Evolutionary conservation across 1,140 invertebrate genomes (phyloP), one percentile per base, ranked within the genome.

Genomic region (Zaprionus capensis): DNA sequence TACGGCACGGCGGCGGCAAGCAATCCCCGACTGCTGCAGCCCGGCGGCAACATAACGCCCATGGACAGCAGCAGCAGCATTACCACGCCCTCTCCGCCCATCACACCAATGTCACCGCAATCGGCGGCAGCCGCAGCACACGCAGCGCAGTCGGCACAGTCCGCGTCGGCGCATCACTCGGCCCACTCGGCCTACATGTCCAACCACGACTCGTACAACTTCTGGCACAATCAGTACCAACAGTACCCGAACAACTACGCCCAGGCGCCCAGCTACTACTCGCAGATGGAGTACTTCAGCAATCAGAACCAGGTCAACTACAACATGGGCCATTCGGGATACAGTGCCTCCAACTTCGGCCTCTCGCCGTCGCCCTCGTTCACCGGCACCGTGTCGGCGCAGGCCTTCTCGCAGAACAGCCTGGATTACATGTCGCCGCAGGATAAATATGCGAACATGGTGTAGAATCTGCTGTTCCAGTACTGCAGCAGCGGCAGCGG

Each of bases 221-320:
- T 93, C 76, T 93, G 92, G 92, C 91, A 93, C 74, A 92, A 92
- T n/a, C 92, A 93, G 76, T 93, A 93, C 15, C 92, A 93, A 59
- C 92, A 95, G 67, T 95, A 95, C 38, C 95, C 95, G 38, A 94
- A 94, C 20, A 95, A 95, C 81, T 94, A 94, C 51, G 91, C 91
- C 69, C 95, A 95, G 80, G 95, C 93, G 58, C 93, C 93, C 55
- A 91, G 93, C 64, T 94, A 94, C 56, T 94, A 94, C 63, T 92
- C 93, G 0, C 94, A 95, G 93, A 95, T 95, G 95, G 95, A 95
- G 64, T 95, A 95, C 80, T 95, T 95, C 72, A 95, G 95, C 92
- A 93, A 93, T 61, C 92, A 92, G 73, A 93, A 92, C 26, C 92
- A 93, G 78, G 91, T 92, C 22, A 92, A 92, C 81, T 93, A 93